These are phyloP conservation scores for Alosa alosa DNA, from an alignment of 2,113 vertebrate species.

Conservation along the genomic window DNA sequence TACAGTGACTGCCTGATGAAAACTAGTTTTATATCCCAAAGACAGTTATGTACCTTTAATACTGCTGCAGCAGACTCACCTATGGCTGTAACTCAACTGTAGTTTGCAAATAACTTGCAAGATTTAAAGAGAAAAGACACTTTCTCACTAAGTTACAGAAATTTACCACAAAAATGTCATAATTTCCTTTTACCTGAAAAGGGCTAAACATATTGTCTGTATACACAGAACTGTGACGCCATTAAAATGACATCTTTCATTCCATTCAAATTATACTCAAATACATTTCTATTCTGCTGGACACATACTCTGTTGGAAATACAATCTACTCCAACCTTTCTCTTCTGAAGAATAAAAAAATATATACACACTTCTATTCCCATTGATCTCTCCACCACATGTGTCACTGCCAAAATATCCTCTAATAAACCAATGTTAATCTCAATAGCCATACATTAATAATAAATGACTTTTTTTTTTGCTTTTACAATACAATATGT, in stretches of 20 bases:
- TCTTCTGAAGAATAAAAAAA: slow-evolving; percentile 25
- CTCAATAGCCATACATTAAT: slow-evolving; percentile 45
- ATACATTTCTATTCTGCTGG: slow-evolving; percentile 1
- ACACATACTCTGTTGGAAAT: neutral
- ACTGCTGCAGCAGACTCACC: neutral
- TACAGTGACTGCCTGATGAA: slow-evolving; percentile 32
- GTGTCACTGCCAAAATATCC: slow-evolving; percentile 14
- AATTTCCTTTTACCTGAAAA: slow-evolving; percentile 16
- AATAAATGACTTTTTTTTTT: slow-evolving; percentile 45
- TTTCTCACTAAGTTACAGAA: neutral
- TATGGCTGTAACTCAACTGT: slow-evolving; percentile 28
- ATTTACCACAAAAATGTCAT: neutral
- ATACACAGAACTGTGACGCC: neutral
- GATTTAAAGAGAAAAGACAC: neutral
- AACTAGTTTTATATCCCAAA: slow-evolving; percentile 26
- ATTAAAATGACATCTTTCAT: neutral
- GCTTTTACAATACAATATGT: slow-evolving; percentile 30
- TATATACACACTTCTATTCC: slow-evolving; percentile 28
- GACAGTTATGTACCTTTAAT: slow-evolving; percentile 9
- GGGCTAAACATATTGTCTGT: slow-evolving; percentile 6
- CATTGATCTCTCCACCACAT: neutral
- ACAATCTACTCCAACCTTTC: neutral
- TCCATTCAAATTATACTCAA: neutral
- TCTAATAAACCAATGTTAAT: slow-evolving; percentile 55
- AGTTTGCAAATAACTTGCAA: neutral